Evolutionary conservation across 2,888 invertebrate species (phyloP).

Genomic region (Petrolisthes manimaculis): DNA sequence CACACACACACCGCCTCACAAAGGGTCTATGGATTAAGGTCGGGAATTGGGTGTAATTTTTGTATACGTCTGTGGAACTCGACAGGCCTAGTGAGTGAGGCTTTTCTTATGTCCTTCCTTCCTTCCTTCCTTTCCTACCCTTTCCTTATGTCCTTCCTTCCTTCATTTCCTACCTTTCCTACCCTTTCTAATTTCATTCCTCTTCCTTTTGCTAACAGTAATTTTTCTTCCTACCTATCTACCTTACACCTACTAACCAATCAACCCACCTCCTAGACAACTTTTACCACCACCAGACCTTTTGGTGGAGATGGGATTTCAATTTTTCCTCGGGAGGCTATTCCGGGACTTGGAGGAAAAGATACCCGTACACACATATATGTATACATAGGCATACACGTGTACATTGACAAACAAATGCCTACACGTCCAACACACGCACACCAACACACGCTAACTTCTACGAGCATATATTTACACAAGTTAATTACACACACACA

Average conservation of each 20-base stretch:
- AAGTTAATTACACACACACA: conserved; percentile 4
- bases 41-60: conserved; percentile 10
- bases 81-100: neutral
- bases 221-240: too few species aligned
- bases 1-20: neutral
- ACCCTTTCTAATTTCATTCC: neutral
- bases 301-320: neutral
- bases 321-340: neutral
- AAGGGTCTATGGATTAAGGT: neutral
- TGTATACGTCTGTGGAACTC: neutral
- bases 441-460: neutral
- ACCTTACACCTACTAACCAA: too few species aligned
- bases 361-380: neutral
- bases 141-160: neutral
- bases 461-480: neutral
- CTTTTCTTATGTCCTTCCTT: neutral
- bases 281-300: neutral
- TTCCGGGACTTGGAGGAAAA: neutral
- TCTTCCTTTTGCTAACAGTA: too few species aligned
- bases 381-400: conserved; percentile 4
- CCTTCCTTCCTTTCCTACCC: neutral
- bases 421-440: neutral
- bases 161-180: neutral
- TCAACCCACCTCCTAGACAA: neutral
- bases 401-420: conserved; percentile 4